phyloP scores from a whole-genome alignment of 2,888 invertebrate genomes.

The Sceliomorpha sp. region DNA sequence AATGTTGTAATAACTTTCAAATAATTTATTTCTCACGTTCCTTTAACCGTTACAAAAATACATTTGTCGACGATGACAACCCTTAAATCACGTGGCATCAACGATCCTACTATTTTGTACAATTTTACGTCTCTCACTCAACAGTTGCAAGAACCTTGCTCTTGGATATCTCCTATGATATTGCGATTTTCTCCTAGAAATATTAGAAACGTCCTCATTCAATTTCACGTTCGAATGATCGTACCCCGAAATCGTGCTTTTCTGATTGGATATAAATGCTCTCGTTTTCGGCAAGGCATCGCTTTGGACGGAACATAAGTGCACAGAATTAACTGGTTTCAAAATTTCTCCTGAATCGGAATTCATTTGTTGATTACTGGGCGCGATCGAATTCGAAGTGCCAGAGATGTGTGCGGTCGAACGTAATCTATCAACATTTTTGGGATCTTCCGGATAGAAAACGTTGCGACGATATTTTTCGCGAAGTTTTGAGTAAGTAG shows the following conservation, averaged over 20 bases:
- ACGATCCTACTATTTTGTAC: constrained; percentile 66
- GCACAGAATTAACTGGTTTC: neutral
- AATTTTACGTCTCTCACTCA: constrained; percentile 68
- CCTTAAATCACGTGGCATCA: constrained; percentile 42
- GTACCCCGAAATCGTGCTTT: neutral
- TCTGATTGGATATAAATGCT: constrained; percentile 1
- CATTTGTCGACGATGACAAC: neutral
- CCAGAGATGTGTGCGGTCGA: neutral
- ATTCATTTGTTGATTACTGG: neutral
- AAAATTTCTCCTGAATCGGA: neutral
- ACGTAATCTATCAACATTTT: constrained; percentile 7
- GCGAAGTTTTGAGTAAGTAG: constrained; percentile 33
- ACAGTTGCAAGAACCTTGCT: constrained; percentile 68
- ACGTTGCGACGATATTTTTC: constrained; percentile 3
- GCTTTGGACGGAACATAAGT: neutral
- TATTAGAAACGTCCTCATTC: constrained; percentile 49
- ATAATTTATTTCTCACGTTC: no score
- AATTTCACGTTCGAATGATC: constrained; percentile 56
- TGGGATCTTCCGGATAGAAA: neutral
- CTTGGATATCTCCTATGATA: constrained; percentile 68
- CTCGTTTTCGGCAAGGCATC: neutral
- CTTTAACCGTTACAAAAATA: constrained; percentile 15
- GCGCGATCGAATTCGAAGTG: neutral
- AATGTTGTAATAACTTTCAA: no score
- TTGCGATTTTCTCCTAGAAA: constrained; percentile 61